phyloP scores from a whole-genome alignment of 2,797 vertebrate genomes.

The Muraenolepis orangiensis region DNA sequence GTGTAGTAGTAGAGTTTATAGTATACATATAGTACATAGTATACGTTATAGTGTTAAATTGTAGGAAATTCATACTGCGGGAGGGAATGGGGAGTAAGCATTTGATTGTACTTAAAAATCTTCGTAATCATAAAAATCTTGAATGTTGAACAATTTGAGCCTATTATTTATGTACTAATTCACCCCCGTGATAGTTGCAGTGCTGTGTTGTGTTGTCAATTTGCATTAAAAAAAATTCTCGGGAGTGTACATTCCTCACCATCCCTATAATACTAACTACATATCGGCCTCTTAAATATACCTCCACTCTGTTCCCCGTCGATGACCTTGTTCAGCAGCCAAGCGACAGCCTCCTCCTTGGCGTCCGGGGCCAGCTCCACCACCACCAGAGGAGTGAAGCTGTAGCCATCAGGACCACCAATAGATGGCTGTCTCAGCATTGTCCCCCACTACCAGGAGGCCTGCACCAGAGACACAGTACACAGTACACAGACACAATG shows the following conservation, averaged over 20 bases:
- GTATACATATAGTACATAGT: too few species aligned
- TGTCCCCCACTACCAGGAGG: constrained; percentile 30
- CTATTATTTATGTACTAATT: not conserved
- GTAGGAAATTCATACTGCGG: too few species aligned
- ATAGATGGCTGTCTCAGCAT: constrained; percentile 48
- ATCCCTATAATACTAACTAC: not conserved
- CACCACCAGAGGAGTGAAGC: constrained; percentile 85
- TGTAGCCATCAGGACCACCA: constrained; percentile 57
- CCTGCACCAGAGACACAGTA: constrained; percentile 17
- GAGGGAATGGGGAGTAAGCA: too few species aligned
- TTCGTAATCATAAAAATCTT: too few species aligned
- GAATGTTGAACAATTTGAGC: too few species aligned
- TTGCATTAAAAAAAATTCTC: not conserved
- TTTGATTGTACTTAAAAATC: too few species aligned
- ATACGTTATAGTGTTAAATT: too few species aligned
- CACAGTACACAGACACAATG: constrained; percentile 7
- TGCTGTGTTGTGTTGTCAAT: not conserved
- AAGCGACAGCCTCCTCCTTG: constrained; percentile 81
- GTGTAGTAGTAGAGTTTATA: too few species aligned
- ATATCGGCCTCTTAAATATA: constrained; percentile 42
- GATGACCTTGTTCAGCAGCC: constrained; percentile 83
- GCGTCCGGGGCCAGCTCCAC: constrained; percentile 83
- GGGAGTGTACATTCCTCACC: not conserved
- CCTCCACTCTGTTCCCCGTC: constrained; percentile 85
- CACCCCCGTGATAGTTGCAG: not conserved